Conservation (phyloP, 2,797 vertebrate species). For the Lophotriccus pileatus region DNA sequence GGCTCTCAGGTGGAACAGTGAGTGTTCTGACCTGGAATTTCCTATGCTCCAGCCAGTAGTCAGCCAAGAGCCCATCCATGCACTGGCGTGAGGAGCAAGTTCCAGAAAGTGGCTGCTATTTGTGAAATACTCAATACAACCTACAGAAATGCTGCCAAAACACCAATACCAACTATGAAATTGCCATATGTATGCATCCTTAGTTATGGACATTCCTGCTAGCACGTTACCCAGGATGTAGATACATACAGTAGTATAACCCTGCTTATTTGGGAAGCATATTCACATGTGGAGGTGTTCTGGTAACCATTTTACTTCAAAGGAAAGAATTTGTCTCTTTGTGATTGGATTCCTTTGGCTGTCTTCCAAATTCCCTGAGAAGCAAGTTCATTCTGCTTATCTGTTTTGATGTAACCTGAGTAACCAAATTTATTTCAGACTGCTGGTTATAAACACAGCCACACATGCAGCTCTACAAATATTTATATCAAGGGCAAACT, state of each 20-base stretch:
- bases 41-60: not conserved
- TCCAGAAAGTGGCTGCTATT: not conserved
- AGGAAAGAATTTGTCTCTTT: not conserved
- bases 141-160: not conserved
- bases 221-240: not conserved
- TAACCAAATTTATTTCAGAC: not conserved
- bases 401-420: not conserved
- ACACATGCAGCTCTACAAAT: not conserved
- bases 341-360: not conserved
- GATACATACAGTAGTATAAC: too few species aligned
- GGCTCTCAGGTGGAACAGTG: not conserved
- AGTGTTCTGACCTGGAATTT: not conserved
- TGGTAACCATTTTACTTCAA: not conserved
- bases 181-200: too few species aligned
- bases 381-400: not conserved
- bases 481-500: not conserved
- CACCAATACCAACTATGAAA: not conserved
- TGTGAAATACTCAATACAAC: not conserved
- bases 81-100: accelerated
- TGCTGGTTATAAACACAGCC: not conserved
- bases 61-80: not conserved
- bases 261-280: not conserved
- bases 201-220: not conserved
- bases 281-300: not conserved
- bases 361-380: not conserved